These are phyloP conservation scores for Drosophila multiciliata DNA, from an alignment of 2,888 invertebrate genomes.

Conservation along the genomic window DNA sequence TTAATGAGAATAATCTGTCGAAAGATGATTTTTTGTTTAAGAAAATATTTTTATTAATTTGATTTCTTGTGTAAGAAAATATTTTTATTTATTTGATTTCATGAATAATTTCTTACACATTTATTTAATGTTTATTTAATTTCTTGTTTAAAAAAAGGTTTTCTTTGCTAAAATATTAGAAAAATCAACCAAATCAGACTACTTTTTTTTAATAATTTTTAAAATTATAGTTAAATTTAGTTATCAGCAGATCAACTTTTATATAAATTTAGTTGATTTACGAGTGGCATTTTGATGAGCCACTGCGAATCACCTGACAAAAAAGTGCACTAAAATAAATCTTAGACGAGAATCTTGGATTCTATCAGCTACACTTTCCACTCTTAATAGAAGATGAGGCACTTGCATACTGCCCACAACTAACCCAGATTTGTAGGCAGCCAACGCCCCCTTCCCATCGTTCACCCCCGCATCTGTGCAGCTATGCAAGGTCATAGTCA, in stretches of 20 bases:
- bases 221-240: neutral
- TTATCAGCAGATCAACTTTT: neutral
- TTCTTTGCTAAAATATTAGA: accelerated
- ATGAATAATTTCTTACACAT: no score
- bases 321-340: neutral
- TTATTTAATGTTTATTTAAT: no score
- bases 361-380: neutral
- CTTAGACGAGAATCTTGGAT: neutral
- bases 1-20: neutral
- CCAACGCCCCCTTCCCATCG: neutral
- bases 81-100: no score
- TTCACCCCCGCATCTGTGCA: conserved; percentile 3
- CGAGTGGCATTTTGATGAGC: neutral
- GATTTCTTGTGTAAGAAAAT: no score
- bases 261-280: neutral
- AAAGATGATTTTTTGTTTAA: neutral
- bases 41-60: no score
- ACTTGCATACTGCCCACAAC: conserved; percentile 30
- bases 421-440: conserved; percentile 45
- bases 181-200: neutral
- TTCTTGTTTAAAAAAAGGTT: neutral
- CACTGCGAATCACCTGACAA: neutral
- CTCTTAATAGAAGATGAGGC: neutral
- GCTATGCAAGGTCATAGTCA: conserved; percentile 55
- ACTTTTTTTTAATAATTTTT: neutral